Evolutionary conservation across 2,113 vertebrate genomes (phyloP), one percentile per base, ranked within the genome.

Genomic region (Raja brachyura): DNA sequence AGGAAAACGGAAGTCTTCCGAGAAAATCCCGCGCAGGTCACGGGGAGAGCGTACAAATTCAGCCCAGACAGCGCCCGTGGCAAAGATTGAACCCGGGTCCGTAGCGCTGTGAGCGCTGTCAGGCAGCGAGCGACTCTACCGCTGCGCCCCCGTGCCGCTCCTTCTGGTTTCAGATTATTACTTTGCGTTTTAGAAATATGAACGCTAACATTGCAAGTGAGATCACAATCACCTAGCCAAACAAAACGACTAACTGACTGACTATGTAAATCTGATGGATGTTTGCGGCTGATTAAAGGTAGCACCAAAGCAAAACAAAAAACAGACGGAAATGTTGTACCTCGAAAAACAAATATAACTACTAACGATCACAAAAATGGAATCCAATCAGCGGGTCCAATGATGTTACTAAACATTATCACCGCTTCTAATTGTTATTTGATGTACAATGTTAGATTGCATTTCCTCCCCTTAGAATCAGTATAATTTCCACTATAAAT

Each of bases 361-460:
- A 9, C 11, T 5, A 31, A 5, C 0, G 28, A 61, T 86, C 59
- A 11, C 83, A 61, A 28, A 54, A 5, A 25, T 61, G 25, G 83
- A 61, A 86, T 61, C 83, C 59, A 86, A 86, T 86, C 83, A 86
- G 59, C 25, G 56, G 61, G 79, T 83, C 79, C 18, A 54, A 83
- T 28, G 1, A 16, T 86, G 56, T 86, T 63, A 63, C 56, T 10
- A 59, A 86, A 63, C 54, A n/a, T 61, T 56, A 61, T 86, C 61
- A 61, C 13, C 13, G 56, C 28, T 86, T 61, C 11, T 61, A 86
- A 86, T 86, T 83, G 25, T 86, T 86, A 61, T 86, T 86, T 86
- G 54, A 61, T 86, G 48, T 25, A 83, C 79, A 59, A 10, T 22
- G 83, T 86, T 86, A n/a, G 54, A 61, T 86, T 86, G 22, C 56